Base-by-base conservation (phyloP, 1,140 invertebrate genomes). In the Pogonus chalceus region DNA sequence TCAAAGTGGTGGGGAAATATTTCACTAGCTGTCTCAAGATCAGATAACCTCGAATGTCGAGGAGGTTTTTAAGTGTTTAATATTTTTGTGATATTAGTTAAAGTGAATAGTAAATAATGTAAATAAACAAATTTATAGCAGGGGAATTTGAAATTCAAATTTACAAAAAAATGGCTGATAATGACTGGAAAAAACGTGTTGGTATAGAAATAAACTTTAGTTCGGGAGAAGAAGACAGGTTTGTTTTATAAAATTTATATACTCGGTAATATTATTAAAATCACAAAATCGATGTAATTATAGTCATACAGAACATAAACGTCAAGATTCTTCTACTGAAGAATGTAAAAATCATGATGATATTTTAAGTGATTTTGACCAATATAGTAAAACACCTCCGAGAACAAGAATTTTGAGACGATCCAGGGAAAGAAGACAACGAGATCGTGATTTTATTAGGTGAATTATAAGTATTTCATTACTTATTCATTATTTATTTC, bases 381-480 rank as follows among this genome's bases (percentile, higher is more conserved):
- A 66, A 3, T 76, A 73, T 59, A 70, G 74, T 22, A 73, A 69
- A 56, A 77, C 75, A 39, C 75, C 75, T n/a, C 75, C 75, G 1
- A 64, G 75, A 35, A 76, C 74, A 22, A 69, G 73, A 53, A 68
- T 75, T 43, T 69, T 74, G 57, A 68, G 73, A 50, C 76, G 75
- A 61, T 73, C 66, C 58, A 65, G 73, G 2, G 74, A 76, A 54
- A 65, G 69, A 47, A 76, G 69, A 54, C 70, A 73, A 52, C 68
- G 67, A 60, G 63, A 64, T 54, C 62, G 62, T 56, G 63, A 58
- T 16, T 50, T n/a, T n/a, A n/a, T n/a, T n/a, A n/a, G n/a, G n/a
- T n/a, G n/a, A n/a, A 58, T 39, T 52, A 37, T 20, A 48, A 58
- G 63, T 61, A 56, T 49, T 48, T 48, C 7, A 2, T 20, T n/a